Base-by-base conservation (phyloP, 2,113 vertebrate species). In the Entomyzon cyanotis region DNA sequence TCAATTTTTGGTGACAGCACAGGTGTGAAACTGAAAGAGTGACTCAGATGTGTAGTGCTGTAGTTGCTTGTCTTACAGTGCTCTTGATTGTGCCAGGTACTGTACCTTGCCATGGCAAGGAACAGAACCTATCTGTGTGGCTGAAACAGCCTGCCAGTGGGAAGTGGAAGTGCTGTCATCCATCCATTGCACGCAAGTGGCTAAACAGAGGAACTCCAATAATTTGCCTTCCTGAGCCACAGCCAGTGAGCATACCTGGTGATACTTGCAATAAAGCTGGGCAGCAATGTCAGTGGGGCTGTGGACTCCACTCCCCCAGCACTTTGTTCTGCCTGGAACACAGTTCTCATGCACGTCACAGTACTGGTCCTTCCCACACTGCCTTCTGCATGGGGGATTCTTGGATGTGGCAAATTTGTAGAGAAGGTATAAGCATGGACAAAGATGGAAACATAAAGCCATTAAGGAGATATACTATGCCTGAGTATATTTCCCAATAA, bases 281-380 rank as follows among this genome's bases (percentile, higher is more conserved):
- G 12, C 20, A 31, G 49, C 30, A 23, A 9, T 50, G 18, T 49
- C 25, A 22, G 0, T 55, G 49, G 15, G 42, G 14, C 70, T 75
- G 42, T 50, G 47, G 31, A 21, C 27, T 20, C 9, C 20, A 18
- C 12, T 28, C 7, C 25, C 11, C 23, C 18, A 42, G 19, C 13
- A 58, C 3, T 0, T 31, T 44, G 14, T 74, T 80, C 35, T 62
- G 12, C 23, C 44, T 63, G 53, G 30, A 87, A 44, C 49, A 52
- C 6, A 35, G 21, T 37, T 73, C 24, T 60, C 1, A 0, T 55
- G 47, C 46, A 46, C 27, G 23, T 86, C 2, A 0, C 21, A 6
- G n/a, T 24, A 8, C 19, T n/a, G 6, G 6, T 78, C 46, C 39
- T 89, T 63, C 15, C 39, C 5, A 3, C 24, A 15, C 28, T 77